These are phyloP conservation scores for Istiophorus platypterus DNA, from an alignment of 2,113 vertebrate genomes.

Conservation along the genomic window DNA sequence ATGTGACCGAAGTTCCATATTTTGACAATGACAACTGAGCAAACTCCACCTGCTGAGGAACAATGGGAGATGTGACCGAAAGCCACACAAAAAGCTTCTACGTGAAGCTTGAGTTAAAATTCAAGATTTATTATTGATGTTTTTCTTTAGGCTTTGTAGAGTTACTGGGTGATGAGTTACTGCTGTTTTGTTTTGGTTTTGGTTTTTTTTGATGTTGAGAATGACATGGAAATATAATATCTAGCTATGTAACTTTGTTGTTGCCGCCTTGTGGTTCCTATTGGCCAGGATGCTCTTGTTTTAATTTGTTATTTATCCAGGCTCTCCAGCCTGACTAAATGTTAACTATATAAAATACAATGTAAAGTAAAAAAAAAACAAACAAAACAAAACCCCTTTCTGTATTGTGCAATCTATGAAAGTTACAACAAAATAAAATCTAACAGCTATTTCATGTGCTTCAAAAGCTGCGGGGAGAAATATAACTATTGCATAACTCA, in stretches of 20 bases:
- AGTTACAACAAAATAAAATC: slow-evolving; percentile 12
- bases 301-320: background rate
- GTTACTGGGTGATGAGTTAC: too few species aligned
- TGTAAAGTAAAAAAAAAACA: background rate
- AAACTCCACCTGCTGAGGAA: background rate
- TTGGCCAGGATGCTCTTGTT: background rate
- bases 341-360: background rate
- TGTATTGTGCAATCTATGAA: slow-evolving; percentile 8
- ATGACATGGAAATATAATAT: background rate
- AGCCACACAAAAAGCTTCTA: background rate
- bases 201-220: background rate
- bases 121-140: background rate
- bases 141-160: background rate
- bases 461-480: slow-evolving; percentile 43
- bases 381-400: background rate
- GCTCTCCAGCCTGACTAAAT: background rate
- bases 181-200: too few species aligned
- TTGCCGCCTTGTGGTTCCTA: background rate
- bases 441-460: slow-evolving; percentile 12
- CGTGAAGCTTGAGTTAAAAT: too few species aligned
- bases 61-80: background rate
- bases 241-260: background rate
- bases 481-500: slow-evolving; percentile 40
- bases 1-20: too few species aligned
- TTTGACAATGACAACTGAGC: background rate